Evolutionary conservation across 2,113 vertebrate species (phyloP), one percentile per base, ranked within the genome.

Genomic region (Speoplatyrhinus poulsoni): DNA sequence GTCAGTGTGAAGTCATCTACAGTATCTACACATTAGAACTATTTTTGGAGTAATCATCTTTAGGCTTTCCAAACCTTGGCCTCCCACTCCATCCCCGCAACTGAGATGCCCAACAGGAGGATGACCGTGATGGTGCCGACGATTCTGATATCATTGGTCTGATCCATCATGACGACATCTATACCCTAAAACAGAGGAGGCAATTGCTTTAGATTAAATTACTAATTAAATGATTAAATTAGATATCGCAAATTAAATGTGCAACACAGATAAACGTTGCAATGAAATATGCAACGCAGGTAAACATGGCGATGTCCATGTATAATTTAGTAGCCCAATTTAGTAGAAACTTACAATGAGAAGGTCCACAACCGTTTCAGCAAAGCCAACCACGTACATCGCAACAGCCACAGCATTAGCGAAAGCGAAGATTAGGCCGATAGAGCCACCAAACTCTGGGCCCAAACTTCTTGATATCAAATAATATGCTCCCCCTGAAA

Each of bases 31-130:
- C 36, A 6, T 41, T 41, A 41, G 4, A 41, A 41, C 36, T 41
- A 6, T 41, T 17, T 55, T 55, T 12, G 33, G 26, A 32, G 26
- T 13, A 59, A 26, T 12, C 12, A 50, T 13, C 26, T 26, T 3
- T 26, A 64, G 13, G 19, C 9, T 36, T 41, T 9, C 67, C 63
- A 12, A 91, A 98, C 98, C 92, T 99, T 99, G 63, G 98, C 95
- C 89, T 99, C 98, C 98, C 98, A 99, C 61, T 99, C 98, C 98
- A 99, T 99, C 75, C 98, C 98, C 47, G 98, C 98, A 58, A 99
- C 93, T 0, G 98, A 99, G 86, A 99, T 98, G 2, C 96, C 98
- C 55, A 99, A 84, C 6, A 99, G 91, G 26, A 97, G 56, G 46
- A 99, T 95, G 1, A 99, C 92, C 0, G 98, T 99, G 77, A 99